Evolutionary conservation across 2,113 vertebrate genomes (phyloP), one percentile per base, ranked within the genome.

Genomic region (Hemicordylus capensis): DNA sequence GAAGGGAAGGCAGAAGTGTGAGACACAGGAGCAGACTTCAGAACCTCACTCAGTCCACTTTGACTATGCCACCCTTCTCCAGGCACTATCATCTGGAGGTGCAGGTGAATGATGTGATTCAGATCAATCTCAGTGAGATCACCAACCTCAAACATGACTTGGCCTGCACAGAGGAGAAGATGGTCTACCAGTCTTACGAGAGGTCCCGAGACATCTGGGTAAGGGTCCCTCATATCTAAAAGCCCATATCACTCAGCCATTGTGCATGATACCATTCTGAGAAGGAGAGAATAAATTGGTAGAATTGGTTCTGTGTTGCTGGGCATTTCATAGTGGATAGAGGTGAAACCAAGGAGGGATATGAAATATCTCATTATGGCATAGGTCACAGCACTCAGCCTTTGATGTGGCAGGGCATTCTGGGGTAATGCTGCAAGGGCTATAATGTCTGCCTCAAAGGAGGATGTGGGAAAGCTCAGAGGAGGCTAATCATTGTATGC

Each of bases 161-260:
- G 85, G 89, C 90, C 22, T 91, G 37, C 34, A 56, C 75, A 0
- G 77, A 93, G 48, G 93, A 94, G 86, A 94, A 85, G 82, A 89
- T 92, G 90, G 90, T 67, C 42, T 91, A 88, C 63, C 72, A 93
- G 83, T 93, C 90, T 64, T 92, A 91, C 15, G 83, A 94, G 86
- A 89, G 63, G 76, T 78, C 89, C 81, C 92, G 90, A 67, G 93
- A 92, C 39, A 84, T 88, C 42, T 93, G 91, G 93, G 93, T 94
- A 85, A 93, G 92, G 54, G 19, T 1, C 17, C 56, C 8, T 1
- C 1, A 12, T 17, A 6, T 46, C 51, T 78, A 70, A 39, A 59
- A 59, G 64, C 7, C 54, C n/a, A 14, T 17, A 66, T 66, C 34
- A n/a, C n/a, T 12, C 22, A 4, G 64, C 34, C n/a, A 24, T 3